A percentile compares a stretch with the other conserved stretches of the same genome.
phyloP scores from a whole-genome alignment of 2,888 invertebrate species.

The Ctena decussata region DNA sequence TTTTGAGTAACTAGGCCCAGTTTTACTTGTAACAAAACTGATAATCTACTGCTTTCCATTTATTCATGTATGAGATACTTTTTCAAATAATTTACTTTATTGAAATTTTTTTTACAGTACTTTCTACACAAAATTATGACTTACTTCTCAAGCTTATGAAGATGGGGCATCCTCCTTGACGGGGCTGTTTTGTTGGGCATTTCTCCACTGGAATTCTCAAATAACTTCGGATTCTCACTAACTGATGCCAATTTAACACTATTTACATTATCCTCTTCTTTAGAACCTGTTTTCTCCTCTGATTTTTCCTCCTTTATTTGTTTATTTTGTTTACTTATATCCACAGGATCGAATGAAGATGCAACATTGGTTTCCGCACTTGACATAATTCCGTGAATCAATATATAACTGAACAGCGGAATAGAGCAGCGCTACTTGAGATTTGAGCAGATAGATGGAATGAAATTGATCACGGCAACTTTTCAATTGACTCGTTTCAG shows the following conservation, averaged over 20 bases:
- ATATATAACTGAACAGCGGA: not conserved
- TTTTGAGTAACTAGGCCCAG: too few species aligned
- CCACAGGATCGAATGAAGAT: not conserved
- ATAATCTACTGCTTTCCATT: too few species aligned
- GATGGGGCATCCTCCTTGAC: conserved; percentile 68
- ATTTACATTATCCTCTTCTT: conserved; percentile 6
- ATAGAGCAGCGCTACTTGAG: not conserved
- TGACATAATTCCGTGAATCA: conserved; percentile 3
- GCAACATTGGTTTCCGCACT: not conserved
- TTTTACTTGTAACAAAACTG: too few species aligned
- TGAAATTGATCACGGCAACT: not conserved
- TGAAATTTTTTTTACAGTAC: too few species aligned
- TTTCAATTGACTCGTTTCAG: conserved; percentile 3
- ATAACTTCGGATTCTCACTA: not conserved
- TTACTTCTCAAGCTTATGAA: conserved; percentile 78
- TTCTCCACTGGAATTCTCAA: not conserved
- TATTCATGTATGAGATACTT: too few species aligned
- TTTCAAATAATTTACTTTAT: too few species aligned
- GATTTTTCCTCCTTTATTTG: not conserved
- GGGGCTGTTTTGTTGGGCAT: conserved; percentile 44
- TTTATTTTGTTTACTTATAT: not conserved
- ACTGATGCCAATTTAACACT: not conserved
- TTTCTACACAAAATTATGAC: too few species aligned
- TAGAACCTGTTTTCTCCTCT: not conserved
- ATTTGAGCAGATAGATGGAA: not conserved